These are phyloP conservation scores for Lycophotia porphyrea DNA, from an alignment of 2,888 invertebrate species.

Conservation along the genomic window DNA sequence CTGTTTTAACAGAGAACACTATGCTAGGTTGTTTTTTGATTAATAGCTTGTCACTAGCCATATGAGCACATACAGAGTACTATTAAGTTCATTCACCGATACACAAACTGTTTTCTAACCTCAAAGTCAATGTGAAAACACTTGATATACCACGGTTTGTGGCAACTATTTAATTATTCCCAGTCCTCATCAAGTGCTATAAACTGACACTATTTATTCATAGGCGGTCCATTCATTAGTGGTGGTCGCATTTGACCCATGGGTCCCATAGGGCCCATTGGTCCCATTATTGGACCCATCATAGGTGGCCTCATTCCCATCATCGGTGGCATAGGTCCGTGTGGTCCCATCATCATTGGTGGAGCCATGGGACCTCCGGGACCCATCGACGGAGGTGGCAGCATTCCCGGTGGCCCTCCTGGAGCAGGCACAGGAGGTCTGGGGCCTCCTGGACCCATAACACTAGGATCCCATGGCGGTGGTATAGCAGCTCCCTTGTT, in stretches of 20 bases:
- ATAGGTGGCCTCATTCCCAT: constrained; percentile 92
- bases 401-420: constrained; percentile 92
- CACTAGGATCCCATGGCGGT: constrained; percentile 93
- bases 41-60: background rate
- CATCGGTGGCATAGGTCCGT: constrained; percentile 94
- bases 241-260: constrained; percentile 94
- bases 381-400: constrained; percentile 90
- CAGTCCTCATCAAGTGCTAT: constrained; percentile 42
- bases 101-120: constrained; percentile 52
- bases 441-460: constrained; percentile 89
- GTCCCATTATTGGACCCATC: constrained; percentile 91
- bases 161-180: constrained; percentile 44
- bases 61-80: background rate
- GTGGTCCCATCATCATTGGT: constrained; percentile 96
- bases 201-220: constrained; percentile 84
- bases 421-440: constrained; percentile 88
- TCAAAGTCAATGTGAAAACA: constrained; percentile 46
- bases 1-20: background rate
- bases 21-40: background rate
- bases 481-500: constrained; percentile 95
- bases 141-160: constrained; percentile 35
- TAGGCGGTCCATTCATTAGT: constrained; percentile 93
- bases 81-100: background rate
- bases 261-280: constrained; percentile 91
- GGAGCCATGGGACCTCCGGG: constrained; percentile 93